phyloP scores from a whole-genome alignment of 1,140 invertebrate species.

The Holotrichia oblita region DNA sequence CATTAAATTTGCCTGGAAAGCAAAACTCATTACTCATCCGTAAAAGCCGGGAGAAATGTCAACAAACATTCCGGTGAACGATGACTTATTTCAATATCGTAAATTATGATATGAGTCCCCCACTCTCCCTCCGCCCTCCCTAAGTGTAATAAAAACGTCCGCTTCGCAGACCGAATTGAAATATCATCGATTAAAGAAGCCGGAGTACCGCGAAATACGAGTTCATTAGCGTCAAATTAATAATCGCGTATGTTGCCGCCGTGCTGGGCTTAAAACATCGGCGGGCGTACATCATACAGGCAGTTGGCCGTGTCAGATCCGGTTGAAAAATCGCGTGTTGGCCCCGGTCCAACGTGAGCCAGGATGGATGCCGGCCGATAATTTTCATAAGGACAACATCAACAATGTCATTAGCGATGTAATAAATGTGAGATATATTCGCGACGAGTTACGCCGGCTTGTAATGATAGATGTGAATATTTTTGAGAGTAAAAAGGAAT shows the following conservation, averaged over 20 bases:
- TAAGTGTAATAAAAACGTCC: background rate
- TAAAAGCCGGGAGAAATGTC: too few relatives aligned
- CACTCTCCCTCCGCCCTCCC: too few relatives aligned
- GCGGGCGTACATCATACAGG: background rate
- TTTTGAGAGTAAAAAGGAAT: too few relatives aligned
- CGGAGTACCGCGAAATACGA: background rate
- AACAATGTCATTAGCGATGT: constrained; percentile 13
- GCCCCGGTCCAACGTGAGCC: background rate
- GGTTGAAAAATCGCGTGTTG: constrained; percentile 12
- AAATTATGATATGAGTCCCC: constrained; percentile 10
- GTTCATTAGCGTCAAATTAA: constrained; percentile 35
- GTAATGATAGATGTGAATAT: background rate
- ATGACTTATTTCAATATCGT: background rate
- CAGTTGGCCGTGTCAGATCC: constrained; percentile 2
- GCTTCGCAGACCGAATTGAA: background rate
- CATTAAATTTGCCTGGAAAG: background rate
- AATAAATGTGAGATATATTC: constrained; percentile 1
- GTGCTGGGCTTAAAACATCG: background rate
- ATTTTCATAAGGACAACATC: background rate
- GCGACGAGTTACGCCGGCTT: background rate
- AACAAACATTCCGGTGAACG: too few relatives aligned
- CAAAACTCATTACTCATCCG: too few relatives aligned
- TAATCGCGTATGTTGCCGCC: background rate
- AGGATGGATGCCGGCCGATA: background rate
- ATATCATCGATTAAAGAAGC: background rate